Percentiles rank a stretch among this genome's conserved stretches.
These are phyloP conservation scores for Synanthedon tipuliformis DNA, from an alignment of 2,888 invertebrate species.

Conservation along the genomic window DNA sequence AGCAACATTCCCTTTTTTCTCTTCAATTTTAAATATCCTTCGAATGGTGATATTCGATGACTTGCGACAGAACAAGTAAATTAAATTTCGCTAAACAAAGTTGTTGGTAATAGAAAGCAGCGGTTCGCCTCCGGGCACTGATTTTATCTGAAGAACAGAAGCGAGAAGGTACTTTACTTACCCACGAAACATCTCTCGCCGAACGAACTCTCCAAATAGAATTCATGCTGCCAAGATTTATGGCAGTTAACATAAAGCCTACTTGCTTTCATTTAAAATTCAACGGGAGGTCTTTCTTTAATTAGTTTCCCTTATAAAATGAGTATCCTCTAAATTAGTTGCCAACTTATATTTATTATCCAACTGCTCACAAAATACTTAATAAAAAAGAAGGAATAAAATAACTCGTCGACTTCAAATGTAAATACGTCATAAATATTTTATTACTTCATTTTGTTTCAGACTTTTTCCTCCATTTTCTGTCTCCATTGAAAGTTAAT, in stretches of 20 bases:
- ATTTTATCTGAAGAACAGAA: conserved; percentile 2
- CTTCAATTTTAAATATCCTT: too few relatives aligned
- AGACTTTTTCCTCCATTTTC: too few relatives aligned
- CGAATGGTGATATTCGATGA: too few relatives aligned
- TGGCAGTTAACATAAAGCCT: conserved; percentile 16
- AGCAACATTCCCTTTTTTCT: too few relatives aligned
- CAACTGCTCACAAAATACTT: not conserved
- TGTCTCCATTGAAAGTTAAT: too few relatives aligned
- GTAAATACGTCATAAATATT: too few relatives aligned
- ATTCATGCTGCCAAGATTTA: conserved; percentile 18
- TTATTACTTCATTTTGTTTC: too few relatives aligned
- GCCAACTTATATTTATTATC: conserved; percentile 15
- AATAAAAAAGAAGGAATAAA: too few relatives aligned
- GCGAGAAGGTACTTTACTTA: too few relatives aligned
- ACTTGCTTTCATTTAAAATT: conserved; percentile 24
- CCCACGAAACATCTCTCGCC: not conserved
- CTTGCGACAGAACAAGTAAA: too few relatives aligned
- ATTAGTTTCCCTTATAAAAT: conserved; percentile 23
- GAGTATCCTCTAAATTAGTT: conserved; percentile 15
- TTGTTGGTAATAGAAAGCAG: not conserved
- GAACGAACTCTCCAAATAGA: conserved; percentile 9
- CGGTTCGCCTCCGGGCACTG: conserved; percentile 1
- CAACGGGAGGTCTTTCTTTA: conserved; percentile 25
- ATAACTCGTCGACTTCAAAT: too few relatives aligned
- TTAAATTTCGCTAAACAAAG: too few relatives aligned